Conservation (phyloP, 1,140 invertebrate species). For the Dolichoris vasculosae region DNA sequence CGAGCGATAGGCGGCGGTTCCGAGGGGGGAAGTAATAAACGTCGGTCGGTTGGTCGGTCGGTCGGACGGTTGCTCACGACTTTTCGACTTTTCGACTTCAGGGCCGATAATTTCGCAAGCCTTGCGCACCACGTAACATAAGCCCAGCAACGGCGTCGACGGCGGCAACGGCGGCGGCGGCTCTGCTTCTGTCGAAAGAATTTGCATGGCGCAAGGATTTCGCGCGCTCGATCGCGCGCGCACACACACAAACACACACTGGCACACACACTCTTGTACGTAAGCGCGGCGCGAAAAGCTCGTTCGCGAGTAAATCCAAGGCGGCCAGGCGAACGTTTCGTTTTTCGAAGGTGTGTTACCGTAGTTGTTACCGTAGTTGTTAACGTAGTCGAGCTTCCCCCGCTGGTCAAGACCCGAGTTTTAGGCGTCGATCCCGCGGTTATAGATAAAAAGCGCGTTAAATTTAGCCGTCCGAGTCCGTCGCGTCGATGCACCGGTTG, state of each 20-base stretch:
- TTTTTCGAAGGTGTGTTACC: too few species aligned
- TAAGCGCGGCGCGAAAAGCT: background rate
- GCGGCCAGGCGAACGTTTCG: background rate
- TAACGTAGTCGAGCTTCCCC: too few species aligned
- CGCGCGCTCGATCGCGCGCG: background rate
- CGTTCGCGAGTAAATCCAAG: background rate
- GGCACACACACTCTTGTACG: background rate
- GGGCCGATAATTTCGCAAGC: slow-evolving; percentile 24
- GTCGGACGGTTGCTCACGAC: background rate
- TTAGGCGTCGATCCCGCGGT: too few species aligned
- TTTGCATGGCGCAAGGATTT: slow-evolving; percentile 43
- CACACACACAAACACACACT: background rate
- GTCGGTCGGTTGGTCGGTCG: background rate
- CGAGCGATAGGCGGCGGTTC: background rate
- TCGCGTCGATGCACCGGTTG: too few species aligned
- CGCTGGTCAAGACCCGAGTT: too few species aligned
- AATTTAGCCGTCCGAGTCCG: too few species aligned
- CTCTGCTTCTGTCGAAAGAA: slow-evolving; percentile 26
- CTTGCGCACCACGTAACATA: background rate
- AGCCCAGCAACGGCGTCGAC: background rate
- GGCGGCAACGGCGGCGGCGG: too few species aligned
- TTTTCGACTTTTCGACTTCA: slow-evolving; percentile 23
- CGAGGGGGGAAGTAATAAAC: slow-evolving; percentile 33
- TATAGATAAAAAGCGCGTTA: too few species aligned
- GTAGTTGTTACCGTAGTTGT: too few species aligned